phyloP scores from a whole-genome alignment of 2,113 vertebrate genomes.

The Pandion haliaetus region DNA sequence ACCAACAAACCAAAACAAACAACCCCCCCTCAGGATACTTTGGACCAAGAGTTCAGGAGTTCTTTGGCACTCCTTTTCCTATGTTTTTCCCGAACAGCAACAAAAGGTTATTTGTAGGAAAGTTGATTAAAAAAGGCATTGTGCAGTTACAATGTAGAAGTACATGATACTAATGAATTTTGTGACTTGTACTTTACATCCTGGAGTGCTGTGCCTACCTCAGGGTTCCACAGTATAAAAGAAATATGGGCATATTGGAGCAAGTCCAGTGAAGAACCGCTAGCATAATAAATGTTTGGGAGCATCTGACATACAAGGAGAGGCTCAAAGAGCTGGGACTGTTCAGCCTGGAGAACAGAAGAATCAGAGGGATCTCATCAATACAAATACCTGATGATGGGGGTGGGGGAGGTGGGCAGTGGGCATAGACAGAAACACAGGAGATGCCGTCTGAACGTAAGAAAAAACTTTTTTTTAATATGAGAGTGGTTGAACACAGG shows the following conservation, averaged over 20 bases:
- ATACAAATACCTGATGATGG: neutral
- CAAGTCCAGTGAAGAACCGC: neutral
- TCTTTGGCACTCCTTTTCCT: neutral
- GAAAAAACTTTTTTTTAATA: neutral
- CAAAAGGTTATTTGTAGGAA: neutral
- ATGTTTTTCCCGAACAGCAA: neutral
- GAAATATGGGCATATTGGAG: neutral
- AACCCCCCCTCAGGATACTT: neutral
- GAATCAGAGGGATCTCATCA: neutral
- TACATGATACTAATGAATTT: neutral
- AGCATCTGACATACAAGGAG: neutral
- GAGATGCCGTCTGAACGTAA: neutral
- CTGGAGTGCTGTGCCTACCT: neutral
- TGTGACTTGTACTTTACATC: neutral
- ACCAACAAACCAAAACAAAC: fast-evolving
- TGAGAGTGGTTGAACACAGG: neutral
- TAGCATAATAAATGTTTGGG: neutral
- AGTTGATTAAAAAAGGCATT: neutral
- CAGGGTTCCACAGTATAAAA: neutral
- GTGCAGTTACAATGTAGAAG: neutral
- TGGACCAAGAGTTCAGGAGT: neutral
- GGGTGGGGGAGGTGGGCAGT: neutral
- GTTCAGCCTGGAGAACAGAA: neutral
- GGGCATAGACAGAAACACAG: neutral
- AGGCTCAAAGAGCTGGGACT: neutral